Conservation (phyloP, 2,113 vertebrate genomes). For the Crotalus viridis region DNA sequence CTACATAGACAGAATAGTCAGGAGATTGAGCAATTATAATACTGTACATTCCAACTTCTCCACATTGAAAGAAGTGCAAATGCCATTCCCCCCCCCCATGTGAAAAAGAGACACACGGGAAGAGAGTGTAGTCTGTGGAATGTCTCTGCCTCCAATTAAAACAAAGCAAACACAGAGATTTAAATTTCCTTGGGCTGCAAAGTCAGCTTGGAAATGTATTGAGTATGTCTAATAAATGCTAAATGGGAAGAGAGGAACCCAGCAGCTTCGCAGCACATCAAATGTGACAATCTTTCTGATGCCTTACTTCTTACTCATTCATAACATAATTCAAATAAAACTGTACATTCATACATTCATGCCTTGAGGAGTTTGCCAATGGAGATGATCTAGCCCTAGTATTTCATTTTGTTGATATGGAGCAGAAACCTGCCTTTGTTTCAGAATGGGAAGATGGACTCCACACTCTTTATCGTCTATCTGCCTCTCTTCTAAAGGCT, state of each 20-base stretch:
- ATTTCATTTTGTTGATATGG: background rate
- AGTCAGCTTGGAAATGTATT: background rate
- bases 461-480: background rate
- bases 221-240: background rate
- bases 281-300: background rate
- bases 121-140: too few relatives aligned
- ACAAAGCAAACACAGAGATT: background rate
- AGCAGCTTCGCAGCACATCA: background rate
- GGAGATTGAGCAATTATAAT: background rate
- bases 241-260: background rate
- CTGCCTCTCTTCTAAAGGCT: background rate
- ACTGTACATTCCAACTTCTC: background rate
- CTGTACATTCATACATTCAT: background rate
- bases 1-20: conserved; percentile 57
- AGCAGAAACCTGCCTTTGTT: background rate
- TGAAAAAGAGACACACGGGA: background rate
- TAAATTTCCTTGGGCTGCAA: background rate
- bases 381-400: background rate
- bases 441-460: background rate
- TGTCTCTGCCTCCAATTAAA: background rate
- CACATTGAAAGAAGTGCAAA: background rate
- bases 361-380: background rate
- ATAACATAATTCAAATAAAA: background rate
- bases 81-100: background rate
- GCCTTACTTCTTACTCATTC: background rate